A percentile compares a stretch with the other conserved stretches of the same genome.
phyloP scores from a whole-genome alignment of 2,888 invertebrate species.

The Hoplodrina ambigua region DNA sequence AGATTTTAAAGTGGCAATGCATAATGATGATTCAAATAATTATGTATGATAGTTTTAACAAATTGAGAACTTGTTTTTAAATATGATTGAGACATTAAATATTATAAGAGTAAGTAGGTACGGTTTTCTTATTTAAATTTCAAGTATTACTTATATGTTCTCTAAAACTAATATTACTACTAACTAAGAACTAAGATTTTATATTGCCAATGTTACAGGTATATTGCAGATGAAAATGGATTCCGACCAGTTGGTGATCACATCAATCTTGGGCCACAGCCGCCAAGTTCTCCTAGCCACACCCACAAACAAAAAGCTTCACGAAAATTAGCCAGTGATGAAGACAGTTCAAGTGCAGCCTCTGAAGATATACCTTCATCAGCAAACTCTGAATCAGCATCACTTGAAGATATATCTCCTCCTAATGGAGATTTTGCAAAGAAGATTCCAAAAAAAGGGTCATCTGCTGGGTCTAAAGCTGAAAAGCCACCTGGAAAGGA shows the following conservation, averaged over 20 bases:
- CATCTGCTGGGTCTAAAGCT: neutral
- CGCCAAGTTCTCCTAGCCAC: constrained; percentile 58
- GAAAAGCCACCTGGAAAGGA: neutral
- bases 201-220: constrained; percentile 77
- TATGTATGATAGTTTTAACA: neutral
- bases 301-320: constrained; percentile 68
- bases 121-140: too few relatives aligned
- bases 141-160: too few relatives aligned
- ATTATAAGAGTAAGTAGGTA: too few relatives aligned
- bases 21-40: neutral
- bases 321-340: constrained; percentile 62
- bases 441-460: constrained; percentile 30
- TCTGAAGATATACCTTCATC: constrained; percentile 60
- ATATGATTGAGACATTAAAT: neutral
- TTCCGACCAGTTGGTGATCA: constrained; percentile 93
- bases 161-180: too few relatives aligned
- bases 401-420: constrained; percentile 42
- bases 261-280: constrained; percentile 84
- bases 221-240: constrained; percentile 93
- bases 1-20: neutral
- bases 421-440: constrained; percentile 36
- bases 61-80: neutral
- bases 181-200: neutral
- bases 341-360: constrained; percentile 65
- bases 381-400: constrained; percentile 21